Percentiles rank a stretch among this genome's conserved stretches.
phyloP scores from a whole-genome alignment of 2,113 vertebrate genomes.

The Psephotus haematonotus region DNA sequence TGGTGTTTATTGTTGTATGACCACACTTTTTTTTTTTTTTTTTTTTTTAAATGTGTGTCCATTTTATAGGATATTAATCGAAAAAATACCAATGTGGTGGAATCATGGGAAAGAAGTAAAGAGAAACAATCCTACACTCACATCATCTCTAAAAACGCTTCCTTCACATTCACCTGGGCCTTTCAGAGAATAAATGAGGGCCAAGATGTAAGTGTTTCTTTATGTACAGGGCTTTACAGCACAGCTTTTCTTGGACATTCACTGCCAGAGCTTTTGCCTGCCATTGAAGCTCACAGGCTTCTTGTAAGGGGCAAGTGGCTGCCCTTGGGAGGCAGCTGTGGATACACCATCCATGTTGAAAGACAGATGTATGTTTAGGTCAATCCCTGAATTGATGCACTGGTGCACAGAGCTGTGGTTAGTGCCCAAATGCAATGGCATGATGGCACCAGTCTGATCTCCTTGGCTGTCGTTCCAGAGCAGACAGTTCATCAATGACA shows the following conservation, averaged over 20 bases:
- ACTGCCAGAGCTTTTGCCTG: background rate
- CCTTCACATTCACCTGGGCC: slow-evolving; percentile 95
- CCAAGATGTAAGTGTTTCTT: slow-evolving; percentile 84
- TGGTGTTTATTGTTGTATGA: background rate
- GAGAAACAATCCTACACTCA: slow-evolving; percentile 90
- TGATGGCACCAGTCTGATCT: background rate
- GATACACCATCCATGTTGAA: background rate
- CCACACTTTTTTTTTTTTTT: background rate
- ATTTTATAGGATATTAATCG: slow-evolving; percentile 88
- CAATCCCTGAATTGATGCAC: background rate
- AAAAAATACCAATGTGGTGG: slow-evolving; percentile 92
- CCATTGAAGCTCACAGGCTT: background rate
- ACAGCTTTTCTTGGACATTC: background rate
- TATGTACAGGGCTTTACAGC: background rate
- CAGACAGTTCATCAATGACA: slow-evolving; percentile 84
- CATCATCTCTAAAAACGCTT: slow-evolving; percentile 89
- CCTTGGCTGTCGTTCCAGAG: slow-evolving; percentile 75
- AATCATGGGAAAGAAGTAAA: slow-evolving; percentile 92
- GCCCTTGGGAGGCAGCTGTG: background rate
- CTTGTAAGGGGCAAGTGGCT: background rate
- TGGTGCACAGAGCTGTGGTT: background rate
- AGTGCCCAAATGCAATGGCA: accelerated
- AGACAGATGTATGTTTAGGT: background rate
- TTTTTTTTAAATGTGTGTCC: background rate
- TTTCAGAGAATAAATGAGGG: slow-evolving; percentile 94